Conservation (phyloP, 2,888 invertebrate species). For the Chymomyza procnemis region DNA sequence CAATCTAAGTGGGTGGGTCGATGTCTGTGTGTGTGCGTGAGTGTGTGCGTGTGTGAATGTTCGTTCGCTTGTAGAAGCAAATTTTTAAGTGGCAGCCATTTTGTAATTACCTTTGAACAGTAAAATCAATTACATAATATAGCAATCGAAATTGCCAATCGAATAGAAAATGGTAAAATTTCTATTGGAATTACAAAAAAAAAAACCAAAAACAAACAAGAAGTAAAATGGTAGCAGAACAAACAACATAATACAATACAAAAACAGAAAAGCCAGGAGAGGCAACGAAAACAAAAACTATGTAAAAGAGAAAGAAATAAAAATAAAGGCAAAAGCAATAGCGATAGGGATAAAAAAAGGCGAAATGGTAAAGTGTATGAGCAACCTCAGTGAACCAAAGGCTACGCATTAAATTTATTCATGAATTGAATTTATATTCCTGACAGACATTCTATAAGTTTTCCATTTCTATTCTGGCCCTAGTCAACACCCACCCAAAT, state of each 20-base stretch:
- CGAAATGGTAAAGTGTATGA: slow-evolving; percentile 25
- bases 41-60: not conserved
- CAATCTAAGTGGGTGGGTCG: not conserved
- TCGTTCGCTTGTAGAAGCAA: not conserved
- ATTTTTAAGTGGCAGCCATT: not conserved
- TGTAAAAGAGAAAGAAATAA: not conserved
- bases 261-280: not conserved
- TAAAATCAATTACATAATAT: slow-evolving; percentile 1
- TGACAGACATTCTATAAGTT: slow-evolving; percentile 69
- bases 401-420: slow-evolving; percentile 62
- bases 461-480: slow-evolving; percentile 34
- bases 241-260: not conserved
- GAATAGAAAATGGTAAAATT: not conserved
- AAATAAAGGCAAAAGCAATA: not conserved
- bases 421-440: slow-evolving; percentile 75
- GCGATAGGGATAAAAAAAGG: too few species aligned
- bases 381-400: not conserved
- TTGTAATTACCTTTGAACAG: not conserved
- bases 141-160: not conserved
- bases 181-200: not conserved
- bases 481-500: not conserved
- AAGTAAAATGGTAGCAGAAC: not conserved
- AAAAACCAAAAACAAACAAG: not conserved
- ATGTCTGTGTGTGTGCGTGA: not conserved
- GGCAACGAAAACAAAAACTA: not conserved